Base-by-base conservation (phyloP, 1,140 invertebrate genomes). In the Euura lappo region DNA sequence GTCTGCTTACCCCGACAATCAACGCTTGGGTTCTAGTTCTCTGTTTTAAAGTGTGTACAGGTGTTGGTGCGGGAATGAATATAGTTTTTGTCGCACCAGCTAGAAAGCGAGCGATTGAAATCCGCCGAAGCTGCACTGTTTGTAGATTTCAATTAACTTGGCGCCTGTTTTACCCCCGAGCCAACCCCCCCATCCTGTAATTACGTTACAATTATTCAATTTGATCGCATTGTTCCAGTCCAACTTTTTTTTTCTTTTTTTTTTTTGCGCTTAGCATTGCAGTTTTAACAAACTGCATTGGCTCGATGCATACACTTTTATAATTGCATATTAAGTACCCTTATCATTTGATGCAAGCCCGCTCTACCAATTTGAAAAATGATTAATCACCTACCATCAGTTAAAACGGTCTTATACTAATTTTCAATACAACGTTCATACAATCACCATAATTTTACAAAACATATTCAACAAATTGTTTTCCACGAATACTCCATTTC, bases 161-260 rank as follows among this genome's bases (percentile, higher is more conserved):
- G 3, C 51, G 51, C 51, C 51, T 60, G 51, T 60, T 60, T 60
- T 6, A 60, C 51, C 51, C 51, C 51, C 47, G 5, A 5, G 47
- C 47, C 47, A 5, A 6, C 47, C 47, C 47, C 51, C 51, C 8
- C 51, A 5, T 10, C 2, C 51, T n/a, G 51, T 60, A 60, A 60
- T 60, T 60, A 60, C 51, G 51, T 60, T 60, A 60, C 51, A 4
- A 60, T 60, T 60, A 60, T 60, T 60, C 51, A 60, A 60, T 60
- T 60, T 60, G 51, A 60, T 60, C 51, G 51, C 51, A 60, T 60
- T 60, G 51, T 60, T 60, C 4, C 51, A 60, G 51, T n/a, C 51
- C 8, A n/a, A 60, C 51, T 60, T n/a, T 60, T 60, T 60, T 3
- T 60, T 60, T 60, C 5, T 60, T 60, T 28, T 28, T 28, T n/a